Evolutionary conservation across 2,888 invertebrate genomes (phyloP), one percentile per base, ranked within the genome.

Genomic region (Peribatodes rhomboidaria): DNA sequence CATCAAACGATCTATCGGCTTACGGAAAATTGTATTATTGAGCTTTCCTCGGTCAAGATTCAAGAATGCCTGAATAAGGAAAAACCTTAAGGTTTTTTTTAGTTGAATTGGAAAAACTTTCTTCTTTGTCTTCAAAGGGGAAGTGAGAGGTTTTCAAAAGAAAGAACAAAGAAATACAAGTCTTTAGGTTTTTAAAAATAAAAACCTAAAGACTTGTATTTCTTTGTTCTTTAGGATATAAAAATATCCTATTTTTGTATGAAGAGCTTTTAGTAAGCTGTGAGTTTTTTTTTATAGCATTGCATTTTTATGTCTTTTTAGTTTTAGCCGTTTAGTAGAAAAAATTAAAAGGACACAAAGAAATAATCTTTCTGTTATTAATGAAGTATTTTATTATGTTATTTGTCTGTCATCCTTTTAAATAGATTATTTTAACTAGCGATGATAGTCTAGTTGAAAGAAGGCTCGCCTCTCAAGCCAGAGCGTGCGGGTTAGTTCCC

Each of bases 91-190:
- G 53, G n/a, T 14, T 39, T 52, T n/a, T 20, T 39, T 53, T 39
- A 53, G 39, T 53, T 11, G 14, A 53, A 53, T 39, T 39, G 39
- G 39, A 39, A 53, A 52, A 39, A 53, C 53, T 53, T 41, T 16
- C 14, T 39, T 53, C 41, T 14, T 11, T 13, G 22, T 41, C 39
- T 53, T 53, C 39, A 16, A 27, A 27, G 14, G 33, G 39, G 53
- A 53, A 53, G 39, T 22, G 13, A 18, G 35, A 31, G 52, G 4
- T 22, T 18, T 35, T 22, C 11, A 9, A 39, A n/a, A n/a, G n/a
- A n/a, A n/a, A 39, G 13, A 52, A 52, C 22, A 53, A 53, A 41
- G 14, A 20, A n/a, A 14, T n/a, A 37, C 39, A 14, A 20, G 9
- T 3, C 22, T 41, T 47, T 7, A 27, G 11, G n/a, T 27, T 44